Evolutionary conservation across 2,888 invertebrate species (phyloP).

Genomic region (Amphipoea lucens): DNA sequence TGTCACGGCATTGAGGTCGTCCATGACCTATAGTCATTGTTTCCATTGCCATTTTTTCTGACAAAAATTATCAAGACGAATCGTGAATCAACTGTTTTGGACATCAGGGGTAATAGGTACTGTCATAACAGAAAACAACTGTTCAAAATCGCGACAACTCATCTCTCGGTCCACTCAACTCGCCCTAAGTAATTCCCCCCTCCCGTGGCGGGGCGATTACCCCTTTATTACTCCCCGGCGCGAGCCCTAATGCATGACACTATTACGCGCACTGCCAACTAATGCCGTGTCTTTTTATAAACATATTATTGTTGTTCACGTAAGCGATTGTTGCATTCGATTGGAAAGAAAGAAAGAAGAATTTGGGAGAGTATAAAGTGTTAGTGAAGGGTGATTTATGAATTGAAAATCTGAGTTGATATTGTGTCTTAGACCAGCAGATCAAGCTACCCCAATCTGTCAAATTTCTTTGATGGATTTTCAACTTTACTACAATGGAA

Average conservation of each 20-base stretch:
- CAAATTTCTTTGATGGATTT: too few species aligned
- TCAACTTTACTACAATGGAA: too few species aligned
- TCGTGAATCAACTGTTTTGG: too few species aligned
- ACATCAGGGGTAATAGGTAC: neutral
- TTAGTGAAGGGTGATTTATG: neutral
- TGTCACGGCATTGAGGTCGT: too few species aligned
- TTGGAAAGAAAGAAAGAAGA: neutral
- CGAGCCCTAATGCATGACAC: constrained; percentile 86
- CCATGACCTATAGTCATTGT: too few species aligned
- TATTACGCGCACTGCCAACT: constrained; percentile 84
- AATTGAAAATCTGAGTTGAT: neutral
- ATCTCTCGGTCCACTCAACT: constrained; percentile 67
- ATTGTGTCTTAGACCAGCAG: neutral
- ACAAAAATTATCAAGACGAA: too few species aligned
- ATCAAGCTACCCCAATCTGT: too few species aligned
- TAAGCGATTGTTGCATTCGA: constrained; percentile 40
- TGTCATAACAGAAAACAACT: constrained; percentile 15
- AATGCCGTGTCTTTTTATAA: constrained; percentile 82
- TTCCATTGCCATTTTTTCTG: too few species aligned
- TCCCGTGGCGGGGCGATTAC: constrained; percentile 85
- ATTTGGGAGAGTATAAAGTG: neutral
- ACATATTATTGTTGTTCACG: constrained; percentile 71
- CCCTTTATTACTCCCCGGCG: constrained; percentile 87
- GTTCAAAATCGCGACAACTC: constrained; percentile 62
- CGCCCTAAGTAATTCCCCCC: constrained; percentile 80